Conservation (phyloP, 53 echinoderm and acorn worm species). For the Luidia sarsii region DNA sequence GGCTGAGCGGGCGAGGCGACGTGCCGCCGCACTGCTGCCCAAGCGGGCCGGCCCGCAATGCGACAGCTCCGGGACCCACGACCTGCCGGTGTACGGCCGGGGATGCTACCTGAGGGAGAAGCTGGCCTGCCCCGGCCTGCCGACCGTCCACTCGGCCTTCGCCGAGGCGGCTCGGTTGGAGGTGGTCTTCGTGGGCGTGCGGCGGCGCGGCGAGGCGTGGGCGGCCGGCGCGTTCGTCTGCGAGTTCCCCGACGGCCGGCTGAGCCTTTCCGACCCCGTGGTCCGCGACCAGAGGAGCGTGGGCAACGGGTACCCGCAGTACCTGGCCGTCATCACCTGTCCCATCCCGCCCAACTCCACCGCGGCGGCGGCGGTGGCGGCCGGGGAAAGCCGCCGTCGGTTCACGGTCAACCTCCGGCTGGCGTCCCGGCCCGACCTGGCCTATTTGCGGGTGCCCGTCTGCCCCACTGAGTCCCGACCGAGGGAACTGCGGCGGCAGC, state of each 20-base stretch:
- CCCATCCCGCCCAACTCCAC: constrained; percentile 50
- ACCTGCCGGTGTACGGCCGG: constrained; percentile 41
- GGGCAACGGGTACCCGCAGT: constrained; percentile 79
- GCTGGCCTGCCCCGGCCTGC: constrained; percentile 67
- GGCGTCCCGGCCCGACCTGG: constrained; percentile 38
- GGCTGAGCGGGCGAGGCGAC: too few relatives aligned
- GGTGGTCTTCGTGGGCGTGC: constrained; percentile 71
- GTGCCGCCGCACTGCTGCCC: too few relatives aligned
- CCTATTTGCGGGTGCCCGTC: constrained; percentile 69
- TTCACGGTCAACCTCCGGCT: constrained; percentile 54
- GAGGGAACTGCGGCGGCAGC: constrained; percentile 47
- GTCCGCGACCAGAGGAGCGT: constrained; percentile 75
- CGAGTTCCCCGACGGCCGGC: constrained; percentile 64
- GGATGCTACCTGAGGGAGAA: constrained; percentile 78
- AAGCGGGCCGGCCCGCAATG: too few relatives aligned
- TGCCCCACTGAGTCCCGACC: constrained; percentile 47
- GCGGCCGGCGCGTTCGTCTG: constrained; percentile 62
- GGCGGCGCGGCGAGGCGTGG: constrained; percentile 59
- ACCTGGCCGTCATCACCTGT: constrained; percentile 76
- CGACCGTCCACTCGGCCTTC: constrained; percentile 83
- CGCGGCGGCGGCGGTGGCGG: neutral
- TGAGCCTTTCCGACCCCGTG: constrained; percentile 69
- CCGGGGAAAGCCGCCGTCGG: neutral
- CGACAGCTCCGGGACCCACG: constrained; percentile 28
- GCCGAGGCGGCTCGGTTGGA: constrained; percentile 60